Percentiles rank a stretch among this genome's conserved stretches.
Evolutionary conservation across 2,888 invertebrate genomes (phyloP).

Genomic region (Cheilosia urbana): DNA sequence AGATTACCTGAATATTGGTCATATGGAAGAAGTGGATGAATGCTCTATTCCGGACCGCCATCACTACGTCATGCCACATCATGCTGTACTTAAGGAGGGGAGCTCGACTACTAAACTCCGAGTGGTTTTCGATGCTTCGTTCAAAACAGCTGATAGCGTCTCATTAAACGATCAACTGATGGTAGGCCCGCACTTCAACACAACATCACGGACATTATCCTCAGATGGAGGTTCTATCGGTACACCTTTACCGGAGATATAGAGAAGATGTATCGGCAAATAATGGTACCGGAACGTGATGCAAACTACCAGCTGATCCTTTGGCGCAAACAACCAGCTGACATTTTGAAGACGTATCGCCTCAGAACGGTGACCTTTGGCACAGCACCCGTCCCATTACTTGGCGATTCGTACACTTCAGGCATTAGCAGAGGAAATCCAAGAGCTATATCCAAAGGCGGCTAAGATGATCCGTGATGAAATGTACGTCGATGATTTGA

Average conservation of each 20-base stretch:
- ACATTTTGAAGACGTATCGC: background rate
- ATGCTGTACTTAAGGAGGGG: conserved; percentile 6
- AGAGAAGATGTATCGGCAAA: conserved; percentile 36
- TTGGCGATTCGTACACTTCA: conserved; percentile 1
- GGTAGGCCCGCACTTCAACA: conserved; percentile 5
- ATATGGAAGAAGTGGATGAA: conserved; percentile 22
- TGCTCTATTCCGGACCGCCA: background rate
- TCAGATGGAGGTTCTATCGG: conserved; percentile 23
- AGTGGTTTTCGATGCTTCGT: no score
- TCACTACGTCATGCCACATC: conserved; percentile 17
- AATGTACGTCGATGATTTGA: conserved; percentile 5
- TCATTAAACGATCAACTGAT: no score
- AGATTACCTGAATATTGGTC: conserved; percentile 2
- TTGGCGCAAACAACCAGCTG: background rate
- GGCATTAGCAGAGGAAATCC: background rate
- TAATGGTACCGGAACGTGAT: background rate
- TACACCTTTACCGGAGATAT: conserved; percentile 23
- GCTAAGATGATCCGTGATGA: conserved; percentile 8
- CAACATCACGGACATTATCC: conserved; percentile 17
- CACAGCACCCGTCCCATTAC: background rate
- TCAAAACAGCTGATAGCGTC: no score
- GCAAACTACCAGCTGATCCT: no score
- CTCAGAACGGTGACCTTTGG: no score
- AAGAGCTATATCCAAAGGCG: background rate
- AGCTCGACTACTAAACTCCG: background rate